Evolutionary conservation across 2,797 vertebrate genomes (phyloP).

Genomic region (Darevskia mixta): DNA sequence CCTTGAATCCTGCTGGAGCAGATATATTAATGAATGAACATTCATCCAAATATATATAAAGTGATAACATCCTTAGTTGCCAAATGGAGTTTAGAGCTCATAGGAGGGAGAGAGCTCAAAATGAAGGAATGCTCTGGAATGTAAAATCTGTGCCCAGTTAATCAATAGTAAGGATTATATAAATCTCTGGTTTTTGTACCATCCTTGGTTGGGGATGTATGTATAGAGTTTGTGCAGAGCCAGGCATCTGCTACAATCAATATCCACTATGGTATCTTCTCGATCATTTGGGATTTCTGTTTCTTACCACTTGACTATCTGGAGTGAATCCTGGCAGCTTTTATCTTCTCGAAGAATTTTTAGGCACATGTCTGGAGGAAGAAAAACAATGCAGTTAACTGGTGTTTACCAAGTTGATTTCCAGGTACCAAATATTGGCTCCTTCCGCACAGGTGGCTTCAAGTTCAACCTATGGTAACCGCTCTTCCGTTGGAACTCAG

Average conservation of each 20-base stretch:
- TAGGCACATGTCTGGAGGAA: slow-evolving; percentile 86
- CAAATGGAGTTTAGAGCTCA: slow-evolving; percentile 17
- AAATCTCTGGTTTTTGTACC: not conserved
- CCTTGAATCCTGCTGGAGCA: slow-evolving; percentile 88
- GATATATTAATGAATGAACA: slow-evolving; percentile 39
- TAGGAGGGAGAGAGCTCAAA: no score
- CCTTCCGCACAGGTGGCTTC: not conserved
- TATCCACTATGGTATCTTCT: not conserved
- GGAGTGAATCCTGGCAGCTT: slow-evolving; percentile 86
- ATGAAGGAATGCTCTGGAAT: not conserved
- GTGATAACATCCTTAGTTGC: not conserved
- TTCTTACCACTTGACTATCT: slow-evolving; percentile 91
- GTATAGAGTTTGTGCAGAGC: slow-evolving; percentile 33
- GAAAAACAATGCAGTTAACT: slow-evolving; percentile 61
- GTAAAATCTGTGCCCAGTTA: slow-evolving; percentile 40
- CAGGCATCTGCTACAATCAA: not conserved
- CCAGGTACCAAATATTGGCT: slow-evolving; percentile 44
- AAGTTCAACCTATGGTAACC: no score
- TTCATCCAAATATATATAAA: not conserved
- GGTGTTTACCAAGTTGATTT: slow-evolving; percentile 55
- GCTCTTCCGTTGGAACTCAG: no score
- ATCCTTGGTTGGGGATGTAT: not conserved
- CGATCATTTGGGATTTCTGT: slow-evolving; percentile 52
- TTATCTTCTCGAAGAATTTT: slow-evolving; percentile 92
- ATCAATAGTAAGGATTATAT: not conserved